phyloP scores from a whole-genome alignment of 2,888 invertebrate species.

The Tachystola acroxantha region DNA sequence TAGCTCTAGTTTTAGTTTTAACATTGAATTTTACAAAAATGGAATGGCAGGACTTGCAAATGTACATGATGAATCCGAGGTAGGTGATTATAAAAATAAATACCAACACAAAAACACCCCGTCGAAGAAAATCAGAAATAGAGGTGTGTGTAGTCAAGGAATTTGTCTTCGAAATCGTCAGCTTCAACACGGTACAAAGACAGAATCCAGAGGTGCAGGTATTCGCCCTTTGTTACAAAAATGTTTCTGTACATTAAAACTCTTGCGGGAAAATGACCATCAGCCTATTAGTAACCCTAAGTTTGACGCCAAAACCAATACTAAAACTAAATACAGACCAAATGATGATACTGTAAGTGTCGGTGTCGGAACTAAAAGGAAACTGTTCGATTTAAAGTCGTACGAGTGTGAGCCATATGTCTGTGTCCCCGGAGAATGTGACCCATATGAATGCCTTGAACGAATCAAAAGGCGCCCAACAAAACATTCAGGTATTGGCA shows the following conservation, averaged over 20 bases:
- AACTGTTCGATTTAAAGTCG: conserved; percentile 12
- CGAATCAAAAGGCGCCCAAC: conserved; percentile 19
- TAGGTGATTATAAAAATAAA: background rate
- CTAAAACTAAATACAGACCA: conserved; percentile 2
- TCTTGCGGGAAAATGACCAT: conserved; percentile 12
- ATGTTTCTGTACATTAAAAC: conserved; percentile 22
- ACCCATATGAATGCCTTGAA: conserved; percentile 27
- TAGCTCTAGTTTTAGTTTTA: conserved; percentile 24
- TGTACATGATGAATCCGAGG: background rate
- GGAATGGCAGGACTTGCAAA: background rate
- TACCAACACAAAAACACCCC: conserved; percentile 3
- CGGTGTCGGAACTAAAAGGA: conserved; percentile 1
- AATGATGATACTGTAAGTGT: conserved; percentile 3
- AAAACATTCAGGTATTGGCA: background rate
- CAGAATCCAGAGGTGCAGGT: background rate
- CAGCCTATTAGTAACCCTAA: background rate
- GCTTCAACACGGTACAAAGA: conserved; percentile 12
- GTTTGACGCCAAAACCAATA: conserved; percentile 11
- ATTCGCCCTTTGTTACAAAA: conserved; percentile 11
- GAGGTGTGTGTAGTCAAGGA: conserved; percentile 1
- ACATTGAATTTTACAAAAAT: conserved; percentile 21
- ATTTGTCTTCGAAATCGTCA: conserved; percentile 1
- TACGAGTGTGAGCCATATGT: conserved; percentile 30
- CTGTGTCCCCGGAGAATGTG: conserved; percentile 27
- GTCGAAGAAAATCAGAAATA: background rate